Evolutionary conservation across 2,797 vertebrate genomes (phyloP).

Genomic region (Coccyzus lansbergi): DNA sequence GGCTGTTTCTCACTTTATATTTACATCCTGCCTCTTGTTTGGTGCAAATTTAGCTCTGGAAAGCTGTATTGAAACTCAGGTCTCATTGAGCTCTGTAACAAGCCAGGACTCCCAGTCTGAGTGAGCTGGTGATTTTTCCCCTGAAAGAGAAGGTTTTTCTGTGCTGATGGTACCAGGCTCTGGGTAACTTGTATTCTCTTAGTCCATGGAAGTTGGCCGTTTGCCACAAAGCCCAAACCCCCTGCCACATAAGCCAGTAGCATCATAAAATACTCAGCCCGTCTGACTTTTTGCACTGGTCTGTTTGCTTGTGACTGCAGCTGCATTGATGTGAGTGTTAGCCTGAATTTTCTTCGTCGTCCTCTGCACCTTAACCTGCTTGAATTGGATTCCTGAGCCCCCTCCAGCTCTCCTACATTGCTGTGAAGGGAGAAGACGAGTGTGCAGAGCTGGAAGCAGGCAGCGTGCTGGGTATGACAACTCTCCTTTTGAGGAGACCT

Average conservation of each 20-base stretch:
- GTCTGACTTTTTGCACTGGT: not conserved
- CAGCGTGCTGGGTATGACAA: not conserved
- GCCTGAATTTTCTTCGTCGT: not conserved
- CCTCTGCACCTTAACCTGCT: not conserved
- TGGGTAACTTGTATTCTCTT: not conserved
- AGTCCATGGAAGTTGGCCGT: not conserved
- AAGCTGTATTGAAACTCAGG: not conserved
- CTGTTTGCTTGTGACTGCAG: not conserved
- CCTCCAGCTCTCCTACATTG: not conserved
- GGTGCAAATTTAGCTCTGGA: not conserved
- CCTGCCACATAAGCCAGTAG: not conserved
- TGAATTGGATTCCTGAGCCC: not conserved
- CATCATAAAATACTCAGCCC: not conserved
- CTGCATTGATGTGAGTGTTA: not conserved
- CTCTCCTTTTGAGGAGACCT: not conserved
- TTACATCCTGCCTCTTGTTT: not conserved
- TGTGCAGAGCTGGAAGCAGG: not conserved
- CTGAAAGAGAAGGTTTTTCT: not conserved
- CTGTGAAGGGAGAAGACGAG: not conserved
- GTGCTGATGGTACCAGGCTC: not conserved
- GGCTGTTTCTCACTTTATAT: rapidly evolving
- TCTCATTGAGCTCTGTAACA: not conserved
- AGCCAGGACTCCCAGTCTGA: not conserved
- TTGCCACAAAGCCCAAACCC: not conserved
- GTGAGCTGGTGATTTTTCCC: rapidly evolving